Base-by-base conservation (phyloP, 64 coral and sea anemone species). In the Actinia equina region DNA sequence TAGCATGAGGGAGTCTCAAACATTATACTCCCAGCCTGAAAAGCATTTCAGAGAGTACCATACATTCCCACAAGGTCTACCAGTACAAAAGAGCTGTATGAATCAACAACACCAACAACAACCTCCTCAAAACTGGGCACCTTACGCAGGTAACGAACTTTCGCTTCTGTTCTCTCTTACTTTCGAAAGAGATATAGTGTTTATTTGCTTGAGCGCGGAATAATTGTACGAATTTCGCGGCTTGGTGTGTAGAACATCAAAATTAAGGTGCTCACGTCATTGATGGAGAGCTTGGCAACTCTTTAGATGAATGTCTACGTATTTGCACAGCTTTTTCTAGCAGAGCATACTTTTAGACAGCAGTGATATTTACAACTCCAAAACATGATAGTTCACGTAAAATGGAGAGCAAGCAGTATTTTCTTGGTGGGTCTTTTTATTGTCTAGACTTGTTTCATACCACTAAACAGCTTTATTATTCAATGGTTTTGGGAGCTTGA, bases 71-170 rank as follows among this genome's bases (percentile, higher is more conserved):
- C 83, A 85, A 63, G 26, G 30, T 9, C 83, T 85, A 42, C 53
- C 83, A 55, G 55, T 63, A 2, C 83, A 61, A 63, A 56, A 85
- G 41, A 59, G 52, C 52, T 60, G 53, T 43, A 63, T 85, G 22
- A 60, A 43, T 53, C 83, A 85, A 63, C 83, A 58, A 22, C 62
- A 74, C n/a, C 69, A 74, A n/a, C 62, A 74, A 74, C 69, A 74
- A 74, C 15, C 83, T 60, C 83, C 83, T 7, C 83, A 85, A 12
- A 58, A 63, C 26, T 85, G 83, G 83, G 15, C 59, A 43, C 83
- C 83, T 6, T 85, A 85, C 17, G 30, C 83, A 58, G 83, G 83
- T 85, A 85, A 85, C 43, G 10, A 43, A 18, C 54, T 54, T 60
- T 85, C 55, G 37, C 23, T 82, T 82, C 44, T 51, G 5, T 82